phyloP scores from a whole-genome alignment of 1,140 invertebrate genomes.

The Pseudomyrmex sp. region DNA sequence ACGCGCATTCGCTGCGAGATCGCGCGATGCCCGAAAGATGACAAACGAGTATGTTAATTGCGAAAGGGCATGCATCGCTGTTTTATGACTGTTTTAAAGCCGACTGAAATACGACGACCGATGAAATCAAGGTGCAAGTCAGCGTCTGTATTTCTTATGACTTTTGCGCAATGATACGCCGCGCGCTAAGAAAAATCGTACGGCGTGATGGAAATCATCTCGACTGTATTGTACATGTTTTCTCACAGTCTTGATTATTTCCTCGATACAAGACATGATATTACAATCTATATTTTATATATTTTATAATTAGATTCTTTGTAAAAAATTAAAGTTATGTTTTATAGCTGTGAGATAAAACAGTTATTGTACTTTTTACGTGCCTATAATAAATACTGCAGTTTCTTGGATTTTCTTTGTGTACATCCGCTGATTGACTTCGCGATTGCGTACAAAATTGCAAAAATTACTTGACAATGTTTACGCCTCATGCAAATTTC shows the following conservation, averaged over 20 bases:
- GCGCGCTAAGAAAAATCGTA: slow-evolving; percentile 42
- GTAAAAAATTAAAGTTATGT: background rate
- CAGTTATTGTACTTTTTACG: background rate
- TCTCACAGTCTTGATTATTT: slow-evolving; percentile 45
- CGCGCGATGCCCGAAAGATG: slow-evolving; percentile 35
- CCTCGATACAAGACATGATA: slow-evolving; percentile 13
- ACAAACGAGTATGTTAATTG: slow-evolving; percentile 63
- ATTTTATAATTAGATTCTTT: slow-evolving; percentile 13
- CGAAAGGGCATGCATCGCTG: slow-evolving; percentile 66
- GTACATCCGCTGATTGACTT: background rate
- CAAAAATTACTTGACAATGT: slow-evolving; percentile 56
- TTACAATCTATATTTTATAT: background rate
- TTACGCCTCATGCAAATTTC: slow-evolving; percentile 53
- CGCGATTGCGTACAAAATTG: slow-evolving; percentile 9
- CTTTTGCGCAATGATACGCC: slow-evolving; percentile 61
- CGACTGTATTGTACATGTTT: slow-evolving; percentile 23
- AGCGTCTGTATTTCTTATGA: slow-evolving; percentile 72
- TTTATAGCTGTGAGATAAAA: background rate
- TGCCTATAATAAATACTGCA: too few relatives aligned
- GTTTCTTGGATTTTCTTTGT: slow-evolving; percentile 8
- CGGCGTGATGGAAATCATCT: slow-evolving; percentile 29
- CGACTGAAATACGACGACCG: slow-evolving; percentile 76
- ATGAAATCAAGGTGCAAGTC: slow-evolving; percentile 77
- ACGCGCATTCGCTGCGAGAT: slow-evolving; percentile 37
- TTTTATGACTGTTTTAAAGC: slow-evolving; percentile 80